Conservation (phyloP, 2,888 invertebrate genomes). For the Antheraea yamamai region DNA sequence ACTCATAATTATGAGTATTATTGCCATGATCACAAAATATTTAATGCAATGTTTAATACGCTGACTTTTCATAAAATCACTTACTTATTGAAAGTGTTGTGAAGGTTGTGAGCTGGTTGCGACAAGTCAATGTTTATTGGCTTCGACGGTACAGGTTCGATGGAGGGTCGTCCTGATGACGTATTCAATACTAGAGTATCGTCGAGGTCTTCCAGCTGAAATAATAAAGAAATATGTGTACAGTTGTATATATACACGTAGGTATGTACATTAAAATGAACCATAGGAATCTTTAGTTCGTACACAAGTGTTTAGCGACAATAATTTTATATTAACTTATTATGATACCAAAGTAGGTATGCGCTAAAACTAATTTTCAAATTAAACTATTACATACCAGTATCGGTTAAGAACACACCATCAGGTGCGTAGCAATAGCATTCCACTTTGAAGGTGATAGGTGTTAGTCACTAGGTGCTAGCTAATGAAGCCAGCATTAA, state of each 20-base stretch:
- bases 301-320: neutral
- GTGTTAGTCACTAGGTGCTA: too few species aligned
- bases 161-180: conserved; percentile 55
- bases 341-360: neutral
- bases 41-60: too few species aligned
- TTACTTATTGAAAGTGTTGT: conserved; percentile 78
- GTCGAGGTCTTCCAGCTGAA: conserved; percentile 69
- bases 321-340: neutral
- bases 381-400: too few species aligned
- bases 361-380: too few species aligned
- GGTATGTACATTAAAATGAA: neutral
- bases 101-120: conserved; percentile 75
- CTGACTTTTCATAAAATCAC: conserved; percentile 31
- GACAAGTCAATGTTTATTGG: conserved; percentile 78
- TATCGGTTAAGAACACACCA: too few species aligned
- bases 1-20: too few species aligned
- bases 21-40: too few species aligned
- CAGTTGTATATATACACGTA: too few species aligned
- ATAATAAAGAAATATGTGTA: conserved; percentile 23
- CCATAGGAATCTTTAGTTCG: too few species aligned
- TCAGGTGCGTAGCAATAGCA: too few species aligned
- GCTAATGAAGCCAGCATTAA: too few species aligned
- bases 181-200: conserved; percentile 49
- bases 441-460: too few species aligned
- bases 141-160: conserved; percentile 57